Conservation (phyloP, 2,888 invertebrate genomes). For the Caenorhabditis japonica region DNA sequence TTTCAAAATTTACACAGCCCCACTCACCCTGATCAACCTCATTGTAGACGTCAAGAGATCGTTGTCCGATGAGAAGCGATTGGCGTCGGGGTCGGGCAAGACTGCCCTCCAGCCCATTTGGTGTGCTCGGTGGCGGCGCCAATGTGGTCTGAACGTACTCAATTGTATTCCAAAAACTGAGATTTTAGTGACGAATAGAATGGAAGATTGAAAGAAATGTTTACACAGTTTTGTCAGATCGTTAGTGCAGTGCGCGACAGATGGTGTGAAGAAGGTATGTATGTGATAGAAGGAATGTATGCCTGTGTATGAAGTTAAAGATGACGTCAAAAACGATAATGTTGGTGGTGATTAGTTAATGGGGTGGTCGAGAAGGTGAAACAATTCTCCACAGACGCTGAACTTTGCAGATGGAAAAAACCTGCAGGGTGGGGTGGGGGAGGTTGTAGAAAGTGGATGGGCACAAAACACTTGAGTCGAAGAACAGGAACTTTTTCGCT, state of each 20-base stretch:
- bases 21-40: slow-evolving; percentile 58
- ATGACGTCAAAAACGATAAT: too few species aligned
- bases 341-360: too few species aligned
- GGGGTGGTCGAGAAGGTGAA: too few species aligned
- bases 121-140: slow-evolving; percentile 41
- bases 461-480: slow-evolving; percentile 3
- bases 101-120: slow-evolving; percentile 36
- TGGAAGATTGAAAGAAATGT: neutral
- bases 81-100: slow-evolving; percentile 64
- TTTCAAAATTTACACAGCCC: neutral
- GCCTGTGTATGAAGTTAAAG: too few species aligned
- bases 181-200: neutral
- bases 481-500: neutral
- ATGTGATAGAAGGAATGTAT: too few species aligned
- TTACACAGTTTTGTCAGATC: too few species aligned
- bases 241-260: too few species aligned
- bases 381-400: too few species aligned
- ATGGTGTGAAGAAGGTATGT: too few species aligned
- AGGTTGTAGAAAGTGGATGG: neutral
- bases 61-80: slow-evolving; percentile 73
- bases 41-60: slow-evolving; percentile 72
- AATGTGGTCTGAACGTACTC: slow-evolving; percentile 17
- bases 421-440: too few species aligned
- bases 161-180: neutral
- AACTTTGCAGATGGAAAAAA: too few species aligned